A percentile compares a stretch with the other conserved stretches of the same genome.
These are phyloP conservation scores for Halichoerus grypus DNA, from an alignment of 2,113 vertebrate genomes.

Conservation along the genomic window DNA sequence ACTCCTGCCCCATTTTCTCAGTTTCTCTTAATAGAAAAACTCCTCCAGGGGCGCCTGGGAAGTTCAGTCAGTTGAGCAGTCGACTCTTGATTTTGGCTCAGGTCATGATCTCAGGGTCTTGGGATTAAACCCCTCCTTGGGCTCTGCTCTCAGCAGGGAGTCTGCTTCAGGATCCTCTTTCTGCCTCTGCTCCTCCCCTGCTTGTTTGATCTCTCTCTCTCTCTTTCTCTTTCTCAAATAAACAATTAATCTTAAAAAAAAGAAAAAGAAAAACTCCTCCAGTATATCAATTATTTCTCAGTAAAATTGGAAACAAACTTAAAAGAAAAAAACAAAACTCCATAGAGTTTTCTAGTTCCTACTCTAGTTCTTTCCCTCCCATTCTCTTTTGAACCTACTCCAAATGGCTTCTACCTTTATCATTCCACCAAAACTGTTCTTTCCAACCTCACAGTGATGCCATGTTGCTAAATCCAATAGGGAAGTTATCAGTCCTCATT, in stretches of 20 bases:
- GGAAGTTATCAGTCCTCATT: not conserved
- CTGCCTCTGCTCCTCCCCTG: not conserved
- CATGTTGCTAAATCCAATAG: not conserved
- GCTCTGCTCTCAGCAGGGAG: not conserved
- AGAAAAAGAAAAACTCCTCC: not conserved
- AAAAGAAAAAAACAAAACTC: not conserved
- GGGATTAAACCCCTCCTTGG: not conserved
- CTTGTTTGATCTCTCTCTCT: not conserved
- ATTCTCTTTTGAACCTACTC: not conserved
- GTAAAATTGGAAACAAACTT: not conserved
- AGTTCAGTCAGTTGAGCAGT: not conserved
- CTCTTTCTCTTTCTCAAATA: not conserved
- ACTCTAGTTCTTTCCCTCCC: not conserved
- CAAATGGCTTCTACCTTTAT: not conserved
- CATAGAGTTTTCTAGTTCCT: not conserved
- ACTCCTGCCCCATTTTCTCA: not conserved
- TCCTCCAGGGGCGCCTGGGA: not conserved
- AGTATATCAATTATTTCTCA: not conserved
- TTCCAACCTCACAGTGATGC: not conserved
- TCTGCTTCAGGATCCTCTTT: not conserved
- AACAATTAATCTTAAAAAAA: not conserved
- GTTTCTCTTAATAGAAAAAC: not conserved
- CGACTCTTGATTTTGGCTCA: not conserved
- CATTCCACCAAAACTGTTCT: not conserved
- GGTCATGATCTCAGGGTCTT: not conserved